phyloP scores from a whole-genome alignment of 1,140 invertebrate genomes.

The Grapholita molesta region DNA sequence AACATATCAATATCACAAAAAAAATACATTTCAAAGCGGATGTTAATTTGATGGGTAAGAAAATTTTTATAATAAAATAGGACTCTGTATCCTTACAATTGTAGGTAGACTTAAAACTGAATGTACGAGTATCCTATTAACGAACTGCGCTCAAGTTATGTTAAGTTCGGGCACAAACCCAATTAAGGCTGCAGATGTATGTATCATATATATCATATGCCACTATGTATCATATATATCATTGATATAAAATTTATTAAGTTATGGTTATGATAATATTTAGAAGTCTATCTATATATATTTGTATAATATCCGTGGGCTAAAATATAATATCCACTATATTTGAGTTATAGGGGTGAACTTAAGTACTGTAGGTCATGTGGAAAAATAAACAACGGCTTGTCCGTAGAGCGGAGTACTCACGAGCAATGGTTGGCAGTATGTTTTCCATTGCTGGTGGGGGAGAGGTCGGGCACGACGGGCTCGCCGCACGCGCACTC shows the following conservation, averaged over 20 bases:
- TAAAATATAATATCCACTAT: no score
- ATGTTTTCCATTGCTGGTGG: slow-evolving; percentile 58
- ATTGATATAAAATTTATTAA: no score
- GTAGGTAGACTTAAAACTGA: not conserved
- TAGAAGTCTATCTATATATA: no score
- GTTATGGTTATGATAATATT: no score
- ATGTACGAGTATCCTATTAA: not conserved
- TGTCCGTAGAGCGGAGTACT: slow-evolving; percentile 35
- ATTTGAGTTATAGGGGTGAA: not conserved
- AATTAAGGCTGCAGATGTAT: not conserved
- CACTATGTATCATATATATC: not conserved
- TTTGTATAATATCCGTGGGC: no score
- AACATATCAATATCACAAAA: no score
- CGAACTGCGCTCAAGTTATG: not conserved
- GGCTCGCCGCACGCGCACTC: slow-evolving; percentile 56
- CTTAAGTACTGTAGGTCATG: slow-evolving; percentile 16
- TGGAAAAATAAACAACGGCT: slow-evolving; percentile 14
- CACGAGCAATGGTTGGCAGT: slow-evolving; percentile 66
- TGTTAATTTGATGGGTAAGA: not conserved
- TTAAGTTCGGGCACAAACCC: not conserved
- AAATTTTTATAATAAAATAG: not conserved
- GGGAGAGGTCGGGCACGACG: slow-evolving; percentile 29
- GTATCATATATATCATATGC: not conserved
- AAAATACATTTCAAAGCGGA: no score
- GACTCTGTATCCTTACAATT: no score